phyloP scores from a whole-genome alignment of 2,113 vertebrate species.

The Galemys pyrenaicus region DNA sequence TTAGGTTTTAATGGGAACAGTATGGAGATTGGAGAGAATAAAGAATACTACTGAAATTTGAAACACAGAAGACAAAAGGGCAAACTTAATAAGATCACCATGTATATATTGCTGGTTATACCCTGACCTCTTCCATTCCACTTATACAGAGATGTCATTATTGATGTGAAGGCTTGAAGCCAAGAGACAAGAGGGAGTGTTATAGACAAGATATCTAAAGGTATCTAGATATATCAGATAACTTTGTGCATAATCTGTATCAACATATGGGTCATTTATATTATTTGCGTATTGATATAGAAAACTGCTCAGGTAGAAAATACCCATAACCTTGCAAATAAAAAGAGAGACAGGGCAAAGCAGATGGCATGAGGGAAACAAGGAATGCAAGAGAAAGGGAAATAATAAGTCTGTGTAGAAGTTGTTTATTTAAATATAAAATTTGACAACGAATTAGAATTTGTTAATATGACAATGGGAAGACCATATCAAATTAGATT shows the following conservation, averaged over 20 bases:
- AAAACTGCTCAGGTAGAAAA: neutral
- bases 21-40: neutral
- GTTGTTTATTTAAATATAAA: neutral
- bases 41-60: neutral
- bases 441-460: neutral
- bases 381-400: neutral
- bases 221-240: too few species aligned
- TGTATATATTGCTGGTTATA: accelerated
- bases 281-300: neutral
- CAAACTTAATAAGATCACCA: neutral
- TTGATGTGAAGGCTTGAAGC: neutral
- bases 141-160: neutral
- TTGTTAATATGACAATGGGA: neutral
- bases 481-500: neutral
- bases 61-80: neutral
- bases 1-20: neutral
- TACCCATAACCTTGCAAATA: neutral
- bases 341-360: neutral
- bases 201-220: neutral
- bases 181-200: neutral
- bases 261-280: accelerated
- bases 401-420: neutral
- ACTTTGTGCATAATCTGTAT: neutral
- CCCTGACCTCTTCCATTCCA: neutral
- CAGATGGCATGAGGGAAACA: neutral